Evolutionary conservation across 2,113 vertebrate species (phyloP).

Genomic region (Cebidichthys violaceus): DNA sequence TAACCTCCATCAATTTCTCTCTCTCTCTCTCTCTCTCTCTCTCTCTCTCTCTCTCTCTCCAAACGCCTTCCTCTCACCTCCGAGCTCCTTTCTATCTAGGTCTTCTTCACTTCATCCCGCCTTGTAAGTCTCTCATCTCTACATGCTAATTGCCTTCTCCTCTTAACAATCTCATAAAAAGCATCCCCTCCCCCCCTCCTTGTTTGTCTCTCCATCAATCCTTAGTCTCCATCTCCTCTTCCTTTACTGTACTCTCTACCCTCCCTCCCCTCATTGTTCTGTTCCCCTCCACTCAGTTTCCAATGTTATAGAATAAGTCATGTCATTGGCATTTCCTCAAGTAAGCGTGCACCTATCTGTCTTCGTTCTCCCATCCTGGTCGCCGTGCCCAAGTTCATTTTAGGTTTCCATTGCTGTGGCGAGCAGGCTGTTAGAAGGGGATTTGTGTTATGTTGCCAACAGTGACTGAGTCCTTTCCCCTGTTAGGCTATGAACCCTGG

Average conservation of each 20-base stretch:
- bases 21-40: conserved; percentile 19
- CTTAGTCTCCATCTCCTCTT: not conserved
- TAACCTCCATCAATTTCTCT: conserved; percentile 23
- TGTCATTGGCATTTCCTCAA: conserved; percentile 36
- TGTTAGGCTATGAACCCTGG: conserved; percentile 46
- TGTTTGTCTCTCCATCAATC: not conserved
- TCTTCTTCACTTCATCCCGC: conserved; percentile 19
- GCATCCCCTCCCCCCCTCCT: conserved; percentile 7
- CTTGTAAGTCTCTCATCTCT: conserved; percentile 10
- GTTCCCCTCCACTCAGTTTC: not conserved
- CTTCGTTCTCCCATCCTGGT: conserved; percentile 21
- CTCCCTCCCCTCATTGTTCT: not conserved
- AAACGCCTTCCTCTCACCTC: not conserved
- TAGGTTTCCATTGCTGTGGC: conserved; percentile 45
- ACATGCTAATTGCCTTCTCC: conserved; percentile 4
- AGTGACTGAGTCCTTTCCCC: conserved; percentile 62
- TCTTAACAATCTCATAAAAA: conserved; percentile 31
- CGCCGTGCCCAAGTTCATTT: conserved; percentile 47
- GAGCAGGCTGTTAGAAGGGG: conserved; percentile 49
- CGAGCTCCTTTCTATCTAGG: conserved; percentile 19
- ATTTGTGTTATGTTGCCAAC: conserved; percentile 62
- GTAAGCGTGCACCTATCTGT: conserved; percentile 28
- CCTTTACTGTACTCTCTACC: not conserved
- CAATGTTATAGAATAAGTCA: conserved; percentile 30
- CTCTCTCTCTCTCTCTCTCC: no score